phyloP scores from a whole-genome alignment of 2,888 invertebrate genomes.

The Eupithecia dodoneata region DNA sequence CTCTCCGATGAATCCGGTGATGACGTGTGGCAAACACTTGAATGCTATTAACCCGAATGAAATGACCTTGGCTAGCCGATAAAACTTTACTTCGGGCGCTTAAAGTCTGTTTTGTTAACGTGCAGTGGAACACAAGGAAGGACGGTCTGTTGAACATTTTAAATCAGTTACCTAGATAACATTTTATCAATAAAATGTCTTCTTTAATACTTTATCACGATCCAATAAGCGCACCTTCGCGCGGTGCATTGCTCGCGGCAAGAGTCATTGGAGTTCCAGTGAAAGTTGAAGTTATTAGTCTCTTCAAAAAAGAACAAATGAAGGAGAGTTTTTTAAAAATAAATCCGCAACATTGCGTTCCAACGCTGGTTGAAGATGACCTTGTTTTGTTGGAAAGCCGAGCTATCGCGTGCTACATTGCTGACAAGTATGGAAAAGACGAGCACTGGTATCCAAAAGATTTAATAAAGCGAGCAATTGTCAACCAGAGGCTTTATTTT shows the following conservation, averaged over 20 bases:
- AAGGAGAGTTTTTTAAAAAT: conserved; percentile 83
- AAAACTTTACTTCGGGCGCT: neutral
- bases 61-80: conserved; percentile 2
- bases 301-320: conserved; percentile 85
- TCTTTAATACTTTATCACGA: conserved; percentile 84
- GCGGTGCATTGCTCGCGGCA: conserved; percentile 85
- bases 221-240: conserved; percentile 85
- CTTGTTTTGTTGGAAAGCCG: conserved; percentile 88
- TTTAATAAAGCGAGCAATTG: conserved; percentile 80
- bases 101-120: neutral
- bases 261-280: conserved; percentile 82
- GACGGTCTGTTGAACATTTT: neutral
- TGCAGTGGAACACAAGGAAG: neutral
- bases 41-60: neutral
- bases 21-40: neutral
- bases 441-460: conserved; percentile 87
- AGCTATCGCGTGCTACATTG: conserved; percentile 86
- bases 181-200: conserved; percentile 43
- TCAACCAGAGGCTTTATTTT: conserved; percentile 86
- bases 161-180: neutral
- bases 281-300: conserved; percentile 79
- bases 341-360: conserved; percentile 87
- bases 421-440: conserved; percentile 84
- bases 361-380: conserved; percentile 87
- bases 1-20: neutral